Evolutionary conservation across 2,797 vertebrate genomes (phyloP).

Genomic region (Poeciliopsis paucimaculata): DNA sequence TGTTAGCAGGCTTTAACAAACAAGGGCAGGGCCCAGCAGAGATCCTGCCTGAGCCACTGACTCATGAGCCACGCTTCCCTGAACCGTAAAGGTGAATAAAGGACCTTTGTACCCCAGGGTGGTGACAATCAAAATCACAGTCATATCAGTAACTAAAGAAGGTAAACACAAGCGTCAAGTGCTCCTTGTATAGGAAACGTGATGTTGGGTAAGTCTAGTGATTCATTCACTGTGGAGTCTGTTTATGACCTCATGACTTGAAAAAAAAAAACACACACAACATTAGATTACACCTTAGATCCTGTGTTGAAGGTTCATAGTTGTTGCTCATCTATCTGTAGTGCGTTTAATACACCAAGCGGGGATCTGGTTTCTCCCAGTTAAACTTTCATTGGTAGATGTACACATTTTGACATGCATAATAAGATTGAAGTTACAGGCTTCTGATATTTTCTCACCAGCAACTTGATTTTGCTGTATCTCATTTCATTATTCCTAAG

Average conservation of each 20-base stretch:
- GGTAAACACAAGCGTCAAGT: background rate
- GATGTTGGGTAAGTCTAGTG: background rate
- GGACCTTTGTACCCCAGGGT: constrained; percentile 47
- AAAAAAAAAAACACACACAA: background rate
- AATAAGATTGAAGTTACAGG: background rate
- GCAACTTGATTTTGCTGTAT: background rate
- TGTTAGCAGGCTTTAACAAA: constrained; percentile 47
- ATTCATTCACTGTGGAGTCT: background rate
- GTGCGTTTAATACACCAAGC: background rate
- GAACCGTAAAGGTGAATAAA: constrained; percentile 2
- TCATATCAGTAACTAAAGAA: constrained; percentile 11
- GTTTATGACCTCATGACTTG: background rate
- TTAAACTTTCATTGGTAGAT: background rate
- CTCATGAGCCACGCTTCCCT: constrained; percentile 41
- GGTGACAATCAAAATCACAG: background rate
- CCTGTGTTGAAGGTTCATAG: background rate
- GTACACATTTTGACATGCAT: background rate
- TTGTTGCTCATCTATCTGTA: background rate
- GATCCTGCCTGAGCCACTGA: constrained; percentile 47
- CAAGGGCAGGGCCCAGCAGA: constrained; percentile 48
- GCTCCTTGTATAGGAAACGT: background rate
- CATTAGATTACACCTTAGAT: background rate
- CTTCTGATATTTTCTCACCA: background rate
- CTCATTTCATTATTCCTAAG: background rate
- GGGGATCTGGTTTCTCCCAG: background rate